These are phyloP conservation scores for Leucania comma DNA, from an alignment of 2,888 invertebrate genomes.

Conservation along the genomic window DNA sequence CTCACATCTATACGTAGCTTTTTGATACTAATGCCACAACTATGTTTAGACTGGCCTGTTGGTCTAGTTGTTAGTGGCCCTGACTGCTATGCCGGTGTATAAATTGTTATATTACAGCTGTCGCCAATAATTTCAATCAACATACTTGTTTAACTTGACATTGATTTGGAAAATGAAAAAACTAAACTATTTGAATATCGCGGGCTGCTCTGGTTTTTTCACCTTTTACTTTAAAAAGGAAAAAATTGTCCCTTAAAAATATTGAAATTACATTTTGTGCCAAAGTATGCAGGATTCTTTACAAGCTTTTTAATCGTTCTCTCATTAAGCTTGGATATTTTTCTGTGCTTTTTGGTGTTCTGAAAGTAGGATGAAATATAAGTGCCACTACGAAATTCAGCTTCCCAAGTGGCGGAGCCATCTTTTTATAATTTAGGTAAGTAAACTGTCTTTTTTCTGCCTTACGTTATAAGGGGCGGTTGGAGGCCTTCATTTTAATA, in stretches of 20 bases:
- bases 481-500: slow-evolving; percentile 47
- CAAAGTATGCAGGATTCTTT: not conserved
- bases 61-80: too few relatives aligned
- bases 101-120: too few relatives aligned
- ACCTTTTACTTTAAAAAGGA: too few relatives aligned
- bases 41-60: too few relatives aligned
- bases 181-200: too few relatives aligned
- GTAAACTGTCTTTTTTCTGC: slow-evolving; percentile 40
- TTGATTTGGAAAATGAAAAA: too few relatives aligned
- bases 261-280: not conserved
- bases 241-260: not conserved
- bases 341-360: slow-evolving; percentile 11
- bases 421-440: slow-evolving; percentile 55
- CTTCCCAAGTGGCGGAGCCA: not conserved
- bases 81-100: too few relatives aligned
- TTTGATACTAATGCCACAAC: too few relatives aligned
- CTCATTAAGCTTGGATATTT: not conserved
- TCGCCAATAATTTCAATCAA: too few relatives aligned
- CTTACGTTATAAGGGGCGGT: slow-evolving; percentile 19
- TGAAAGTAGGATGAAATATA: slow-evolving; percentile 7
- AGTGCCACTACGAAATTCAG: slow-evolving; percentile 18
- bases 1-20: too few relatives aligned
- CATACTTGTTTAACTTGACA: too few relatives aligned
- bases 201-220: too few relatives aligned
- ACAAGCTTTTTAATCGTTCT: not conserved